Evolutionary conservation across 1,140 invertebrate species (phyloP).

Genomic region (Mylabris phalerata): DNA sequence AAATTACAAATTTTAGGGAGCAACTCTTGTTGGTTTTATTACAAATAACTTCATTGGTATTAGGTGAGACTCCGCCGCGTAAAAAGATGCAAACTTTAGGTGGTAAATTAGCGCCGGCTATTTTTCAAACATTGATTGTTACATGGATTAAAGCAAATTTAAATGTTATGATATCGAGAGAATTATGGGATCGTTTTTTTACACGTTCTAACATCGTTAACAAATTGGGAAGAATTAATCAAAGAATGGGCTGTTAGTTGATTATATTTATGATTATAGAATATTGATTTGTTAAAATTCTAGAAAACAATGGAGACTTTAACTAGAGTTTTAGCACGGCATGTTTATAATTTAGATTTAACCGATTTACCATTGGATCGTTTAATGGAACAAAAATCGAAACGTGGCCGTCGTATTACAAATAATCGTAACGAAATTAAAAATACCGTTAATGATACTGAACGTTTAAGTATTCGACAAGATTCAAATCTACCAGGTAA

Average conservation of each 20-base stretch:
- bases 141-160: slow-evolving; percentile 98
- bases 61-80: slow-evolving; percentile 69
- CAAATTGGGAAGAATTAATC: slow-evolving; percentile 92
- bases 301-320: slow-evolving; percentile 95
- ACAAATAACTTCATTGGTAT: slow-evolving; percentile 85
- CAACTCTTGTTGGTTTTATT: slow-evolving; percentile 80
- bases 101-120: slow-evolving; percentile 77
- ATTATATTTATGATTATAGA: not conserved
- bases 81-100: slow-evolving; percentile 73
- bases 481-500: slow-evolving; percentile 34
- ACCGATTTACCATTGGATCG: slow-evolving; percentile 82
- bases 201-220: slow-evolving; percentile 77
- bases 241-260: slow-evolving; percentile 87
- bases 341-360: slow-evolving; percentile 89
- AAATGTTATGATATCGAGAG: slow-evolving; percentile 75
- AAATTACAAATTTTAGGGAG: slow-evolving; percentile 52
- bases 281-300: slow-evolving; percentile 12
- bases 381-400: slow-evolving; percentile 69
- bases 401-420: slow-evolving; percentile 18
- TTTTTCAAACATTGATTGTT: slow-evolving; percentile 94
- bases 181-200: slow-evolving; percentile 95
- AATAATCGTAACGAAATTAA: slow-evolving; percentile 32
- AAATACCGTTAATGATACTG: slow-evolving; percentile 10
- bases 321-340: slow-evolving; percentile 83
- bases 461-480: slow-evolving; percentile 25